Evolutionary conservation across 2,113 vertebrate genomes (phyloP).

Genomic region (Sinocyclocheilus rhinocerous): DNA sequence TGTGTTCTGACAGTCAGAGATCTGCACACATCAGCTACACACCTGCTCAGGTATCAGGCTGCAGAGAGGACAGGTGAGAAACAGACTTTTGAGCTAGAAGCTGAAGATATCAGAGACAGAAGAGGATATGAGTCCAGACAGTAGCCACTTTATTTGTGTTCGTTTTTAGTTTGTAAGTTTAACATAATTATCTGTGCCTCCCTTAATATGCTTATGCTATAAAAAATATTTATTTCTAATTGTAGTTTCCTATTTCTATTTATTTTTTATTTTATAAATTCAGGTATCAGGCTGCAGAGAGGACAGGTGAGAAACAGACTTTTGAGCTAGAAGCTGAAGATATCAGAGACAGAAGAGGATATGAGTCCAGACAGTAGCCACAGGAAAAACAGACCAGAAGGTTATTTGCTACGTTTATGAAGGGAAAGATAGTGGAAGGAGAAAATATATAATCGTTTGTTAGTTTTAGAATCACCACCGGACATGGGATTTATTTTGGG

Average conservation of each 20-base stretch:
- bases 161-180: no score
- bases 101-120: slow-evolving; percentile 77
- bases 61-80: slow-evolving; percentile 77
- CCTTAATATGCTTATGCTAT: no score
- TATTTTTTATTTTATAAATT: no score
- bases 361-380: slow-evolving; percentile 60
- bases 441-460: slow-evolving; percentile 1
- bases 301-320: slow-evolving; percentile 78
- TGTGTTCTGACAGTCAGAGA: slow-evolving; percentile 29
- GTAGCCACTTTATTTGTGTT: slow-evolving; percentile 6
- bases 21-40: slow-evolving; percentile 73
- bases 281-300: slow-evolving; percentile 78
- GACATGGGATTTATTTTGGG: not conserved
- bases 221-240: no score
- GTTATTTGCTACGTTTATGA: not conserved
- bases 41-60: slow-evolving; percentile 80
- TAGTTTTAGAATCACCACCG: not conserved
- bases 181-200: no score
- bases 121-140: slow-evolving; percentile 65
- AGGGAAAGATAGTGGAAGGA: slow-evolving; percentile 44
- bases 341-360: slow-evolving; percentile 73
- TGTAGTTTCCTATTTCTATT: no score
- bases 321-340: slow-evolving; percentile 81
- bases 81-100: slow-evolving; percentile 81
- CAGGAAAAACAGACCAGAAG: slow-evolving; percentile 4